Base-by-base conservation (phyloP, 2,797 vertebrate species). In the Sphaeramia orbicularis region DNA sequence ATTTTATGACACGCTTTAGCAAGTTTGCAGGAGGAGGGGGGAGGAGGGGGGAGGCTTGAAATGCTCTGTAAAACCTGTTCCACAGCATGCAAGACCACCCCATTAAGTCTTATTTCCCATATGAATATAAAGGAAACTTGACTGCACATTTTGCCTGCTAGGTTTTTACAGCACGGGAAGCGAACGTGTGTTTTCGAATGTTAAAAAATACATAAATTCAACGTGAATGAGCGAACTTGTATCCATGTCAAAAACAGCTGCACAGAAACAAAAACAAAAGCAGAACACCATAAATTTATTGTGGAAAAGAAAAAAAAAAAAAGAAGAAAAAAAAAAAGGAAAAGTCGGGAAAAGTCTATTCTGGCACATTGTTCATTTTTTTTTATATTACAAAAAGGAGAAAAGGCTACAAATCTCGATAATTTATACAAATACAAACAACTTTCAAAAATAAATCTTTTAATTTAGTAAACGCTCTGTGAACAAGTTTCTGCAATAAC, bases 351-450 rank as follows among this genome's bases (percentile, higher is more conserved):
- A 72, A 76, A 52, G 83, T 93, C 85, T 93, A 92, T 92, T 95
- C 95, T 95, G 95, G 94, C 95, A 97, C 94, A 95, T 92, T 91
- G 92, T 94, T 95, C 91, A 90, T 93, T 94, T 81, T 85, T 27
- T 49, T 49, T 24, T 86, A 90, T 91, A 89, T 95, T 96, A 97
- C 95, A 97, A 96, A 96, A 96, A 94, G 91, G 89, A 94, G 91
- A 93, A 94, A 95, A 95, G 88, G 91, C 95, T 98, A 98, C 95
- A 98, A 97, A 97, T 96, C 91, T 93, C 80, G 93, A 97, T 97
- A 95, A 97, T 98, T 98, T 98, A 97, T 98, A 98, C 96, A 99
- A 98, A 98, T 95, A 96, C 95, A 95, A 58, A 93, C 92, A 95
- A 86, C 84, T 94, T 92, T 96, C 92, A 95, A 97, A 98, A 98